Conservation (phyloP, 1,140 invertebrate species). For the Telenomus remus region DNA sequence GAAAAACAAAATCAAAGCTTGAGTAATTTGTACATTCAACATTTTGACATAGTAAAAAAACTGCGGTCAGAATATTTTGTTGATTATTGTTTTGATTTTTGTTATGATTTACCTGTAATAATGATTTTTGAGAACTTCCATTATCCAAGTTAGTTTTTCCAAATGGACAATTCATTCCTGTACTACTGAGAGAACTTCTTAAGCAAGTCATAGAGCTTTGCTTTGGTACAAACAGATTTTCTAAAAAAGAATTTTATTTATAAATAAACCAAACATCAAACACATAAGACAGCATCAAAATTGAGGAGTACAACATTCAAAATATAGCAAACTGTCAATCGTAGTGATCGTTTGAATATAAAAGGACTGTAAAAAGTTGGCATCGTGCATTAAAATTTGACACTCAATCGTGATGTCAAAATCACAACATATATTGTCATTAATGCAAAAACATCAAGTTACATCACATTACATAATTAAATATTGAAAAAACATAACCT, state of each 20-base stretch:
- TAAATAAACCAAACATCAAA: background rate
- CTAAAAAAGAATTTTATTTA: conserved; percentile 6
- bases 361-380: no score
- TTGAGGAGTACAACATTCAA: no score
- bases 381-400: background rate
- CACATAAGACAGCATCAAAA: no score
- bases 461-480: conserved; percentile 27
- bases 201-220: conserved; percentile 11
- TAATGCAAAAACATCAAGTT: background rate
- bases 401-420: background rate
- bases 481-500: conserved; percentile 29
- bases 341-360: no score
- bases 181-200: conserved; percentile 3
- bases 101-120: conserved; percentile 23
- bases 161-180: conserved; percentile 11
- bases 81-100: no score
- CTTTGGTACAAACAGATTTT: conserved; percentile 14
- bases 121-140: conserved; percentile 20
- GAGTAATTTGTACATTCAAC: conserved; percentile 7
- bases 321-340: no score
- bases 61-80: no score
- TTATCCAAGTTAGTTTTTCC: conserved; percentile 10
- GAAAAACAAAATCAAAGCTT: conserved; percentile 6
- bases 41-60: background rate
- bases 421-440: background rate